Evolutionary conservation across 1,140 invertebrate genomes (phyloP).

Genomic region (Dreissena rostriformis): DNA sequence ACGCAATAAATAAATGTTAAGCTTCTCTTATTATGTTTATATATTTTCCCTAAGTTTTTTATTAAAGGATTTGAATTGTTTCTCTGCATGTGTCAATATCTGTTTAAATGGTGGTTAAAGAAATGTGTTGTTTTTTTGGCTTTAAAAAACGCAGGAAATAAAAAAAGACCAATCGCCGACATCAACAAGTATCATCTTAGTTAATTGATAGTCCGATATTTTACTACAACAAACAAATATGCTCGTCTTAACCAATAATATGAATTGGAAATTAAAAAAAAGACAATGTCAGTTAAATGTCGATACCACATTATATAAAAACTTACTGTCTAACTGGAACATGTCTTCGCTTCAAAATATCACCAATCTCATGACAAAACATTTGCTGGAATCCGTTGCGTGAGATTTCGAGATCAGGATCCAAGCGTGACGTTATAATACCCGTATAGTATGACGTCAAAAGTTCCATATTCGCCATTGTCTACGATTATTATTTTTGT

Average conservation of each 20-base stretch:
- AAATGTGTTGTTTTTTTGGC: neutral
- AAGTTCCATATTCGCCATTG: neutral
- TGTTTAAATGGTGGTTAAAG: neutral
- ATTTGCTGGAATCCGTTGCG: neutral
- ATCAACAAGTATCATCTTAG: neutral
- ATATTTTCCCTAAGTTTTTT: neutral
- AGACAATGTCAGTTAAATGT: too few relatives aligned
- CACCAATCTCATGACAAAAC: slow-evolving; percentile 15
- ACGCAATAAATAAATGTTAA: too few relatives aligned
- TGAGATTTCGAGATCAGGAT: neutral
- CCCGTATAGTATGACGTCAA: neutral
- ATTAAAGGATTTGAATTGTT: neutral
- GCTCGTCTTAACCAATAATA: too few relatives aligned
- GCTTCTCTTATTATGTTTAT: too few relatives aligned
- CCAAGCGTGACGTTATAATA: neutral
- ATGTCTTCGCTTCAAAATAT: slow-evolving; percentile 6
- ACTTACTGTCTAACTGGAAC: slow-evolving; percentile 11
- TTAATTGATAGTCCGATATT: neutral
- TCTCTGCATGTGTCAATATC: neutral
- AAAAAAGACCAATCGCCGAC: neutral
- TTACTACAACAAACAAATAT: too few relatives aligned
- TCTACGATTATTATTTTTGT: neutral
- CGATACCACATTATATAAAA: neutral
- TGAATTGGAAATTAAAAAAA: too few relatives aligned
- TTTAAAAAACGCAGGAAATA: slow-evolving; percentile 3